Conservation (phyloP, 2,797 vertebrate genomes). For the Phylloscopus collybita region DNA sequence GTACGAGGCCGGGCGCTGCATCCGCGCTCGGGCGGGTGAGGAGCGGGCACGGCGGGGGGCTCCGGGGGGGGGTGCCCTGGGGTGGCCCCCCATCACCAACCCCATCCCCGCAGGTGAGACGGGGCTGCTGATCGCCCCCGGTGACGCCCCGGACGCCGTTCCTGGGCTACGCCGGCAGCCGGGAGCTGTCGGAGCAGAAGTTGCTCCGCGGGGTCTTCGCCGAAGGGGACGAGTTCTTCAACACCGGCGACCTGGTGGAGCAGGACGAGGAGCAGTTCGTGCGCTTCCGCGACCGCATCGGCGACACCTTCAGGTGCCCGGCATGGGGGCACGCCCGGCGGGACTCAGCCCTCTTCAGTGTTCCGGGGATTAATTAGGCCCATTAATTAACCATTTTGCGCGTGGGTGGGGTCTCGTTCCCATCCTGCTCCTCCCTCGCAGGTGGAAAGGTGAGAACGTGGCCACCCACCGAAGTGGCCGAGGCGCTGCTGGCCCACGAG, state of each 20-base stretch:
- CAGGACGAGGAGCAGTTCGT: slow-evolving; percentile 66
- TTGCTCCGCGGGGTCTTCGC: slow-evolving; percentile 66
- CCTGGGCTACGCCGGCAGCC: slow-evolving; percentile 74
- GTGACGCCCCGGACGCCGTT: slow-evolving; percentile 69
- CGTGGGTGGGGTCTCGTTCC: too few relatives aligned
- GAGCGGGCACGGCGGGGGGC: rapidly evolving
- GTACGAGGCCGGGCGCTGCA: slow-evolving; percentile 78
- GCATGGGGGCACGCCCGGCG: too few relatives aligned
- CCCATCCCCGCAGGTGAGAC: slow-evolving; percentile 30
- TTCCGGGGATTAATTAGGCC: too few relatives aligned
- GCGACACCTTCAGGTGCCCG: slow-evolving; percentile 69
- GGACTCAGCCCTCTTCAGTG: too few relatives aligned
- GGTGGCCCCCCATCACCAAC: rapidly evolving
- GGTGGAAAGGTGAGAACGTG: slow-evolving; percentile 94
- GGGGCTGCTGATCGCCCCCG: slow-evolving; percentile 72
- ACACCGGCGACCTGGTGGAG: slow-evolving; percentile 74
- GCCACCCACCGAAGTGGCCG: slow-evolving; percentile 89
- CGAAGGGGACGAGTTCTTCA: slow-evolving; percentile 73
- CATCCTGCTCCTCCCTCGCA: slow-evolving; percentile 14
- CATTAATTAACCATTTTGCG: neutral
- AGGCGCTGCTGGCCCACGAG: slow-evolving; percentile 80
- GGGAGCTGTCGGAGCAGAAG: slow-evolving; percentile 67
- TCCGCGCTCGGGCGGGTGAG: slow-evolving; percentile 34
- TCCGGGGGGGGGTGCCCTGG: too few relatives aligned
- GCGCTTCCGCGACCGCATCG: slow-evolving; percentile 73